Evolutionary conservation across 2,797 vertebrate species (phyloP), one percentile per base, ranked within the genome.

Genomic region (Poecilia wingei): DNA sequence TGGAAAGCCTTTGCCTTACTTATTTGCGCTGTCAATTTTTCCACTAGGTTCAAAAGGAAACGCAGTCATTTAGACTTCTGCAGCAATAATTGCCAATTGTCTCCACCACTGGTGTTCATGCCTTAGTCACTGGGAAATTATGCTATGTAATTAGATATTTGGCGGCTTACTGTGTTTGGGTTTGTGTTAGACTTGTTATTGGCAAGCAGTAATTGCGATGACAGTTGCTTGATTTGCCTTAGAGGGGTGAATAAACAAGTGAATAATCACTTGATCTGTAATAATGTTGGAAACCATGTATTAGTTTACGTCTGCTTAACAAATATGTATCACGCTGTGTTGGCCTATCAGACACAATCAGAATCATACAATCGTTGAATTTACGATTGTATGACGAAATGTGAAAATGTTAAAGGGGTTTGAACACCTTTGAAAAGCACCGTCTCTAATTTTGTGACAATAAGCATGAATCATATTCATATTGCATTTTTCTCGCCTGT

Each of bases 1-100:
- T 71, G 77, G 41, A 82, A 85, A 82, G 83, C 28, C 74, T 74
- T 86, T 39, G 76, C 74, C 84, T 73, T 88, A 76, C 84, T 74
- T 79, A 20, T 82, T 75, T 20, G 18, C 33, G 2, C 72, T 77
- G 75, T 87, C 59, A 86, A 74, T 75, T 68, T 66, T 90, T 87
- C 84, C 87, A 85, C 25, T 72, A 53, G 53, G 83, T 14, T 82
- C 90, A 66, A 49, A 18, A 72, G 73, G 55, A 84, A 82, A 86
- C 28, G 66, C 22, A 80, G 20, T 72, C 18, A n/a, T 75, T 85
- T 45, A 39, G 16, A 72, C 9, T 74, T 82, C 7, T 80, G 2
- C 22, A 76, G 13, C 70, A 72, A 49, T 80, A 59, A 74, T 31
- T 53, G 13, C 41, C 33, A 64, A 73, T 41, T 0, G 47, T 78